Evolutionary conservation across 2,797 vertebrate genomes (phyloP).

Genomic region (Poecilia wingei): DNA sequence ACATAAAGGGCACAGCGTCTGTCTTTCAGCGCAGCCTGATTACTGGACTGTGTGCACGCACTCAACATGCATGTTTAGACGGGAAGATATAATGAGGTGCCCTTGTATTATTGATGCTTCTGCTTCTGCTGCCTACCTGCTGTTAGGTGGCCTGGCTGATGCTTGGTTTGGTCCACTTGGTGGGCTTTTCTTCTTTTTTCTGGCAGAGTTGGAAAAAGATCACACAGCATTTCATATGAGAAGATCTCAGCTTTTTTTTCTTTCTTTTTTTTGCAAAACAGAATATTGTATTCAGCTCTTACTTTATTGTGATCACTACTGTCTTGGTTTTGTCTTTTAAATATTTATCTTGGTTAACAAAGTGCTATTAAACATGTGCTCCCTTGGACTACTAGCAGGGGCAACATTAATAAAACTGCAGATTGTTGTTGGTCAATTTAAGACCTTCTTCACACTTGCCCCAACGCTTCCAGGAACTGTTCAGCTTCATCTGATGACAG

Average conservation of each 20-base stretch:
- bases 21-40: slow-evolving; percentile 75
- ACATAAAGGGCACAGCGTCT: slow-evolving; percentile 71
- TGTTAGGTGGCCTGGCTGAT: slow-evolving; percentile 67
- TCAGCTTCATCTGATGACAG: background rate
- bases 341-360: background rate
- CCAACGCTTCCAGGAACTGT: background rate
- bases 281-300: background rate
- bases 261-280: background rate
- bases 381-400: background rate
- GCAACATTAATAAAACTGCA: background rate
- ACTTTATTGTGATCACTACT: background rate
- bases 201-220: slow-evolving; percentile 8
- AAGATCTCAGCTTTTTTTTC: background rate
- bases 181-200: slow-evolving; percentile 26
- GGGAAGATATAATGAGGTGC: slow-evolving; percentile 73
- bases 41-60: slow-evolving; percentile 53
- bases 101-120: slow-evolving; percentile 85
- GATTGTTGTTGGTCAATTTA: background rate
- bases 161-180: slow-evolving; percentile 10
- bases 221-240: slow-evolving; percentile 8
- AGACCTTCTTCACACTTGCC: background rate
- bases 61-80: slow-evolving; percentile 59
- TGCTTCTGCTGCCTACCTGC: slow-evolving; percentile 75
- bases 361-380: background rate
- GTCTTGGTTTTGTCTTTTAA: background rate